Evolutionary conservation across 2,113 vertebrate genomes (phyloP), one percentile per base, ranked within the genome.

Genomic region (Monarcha castaneiventris): DNA sequence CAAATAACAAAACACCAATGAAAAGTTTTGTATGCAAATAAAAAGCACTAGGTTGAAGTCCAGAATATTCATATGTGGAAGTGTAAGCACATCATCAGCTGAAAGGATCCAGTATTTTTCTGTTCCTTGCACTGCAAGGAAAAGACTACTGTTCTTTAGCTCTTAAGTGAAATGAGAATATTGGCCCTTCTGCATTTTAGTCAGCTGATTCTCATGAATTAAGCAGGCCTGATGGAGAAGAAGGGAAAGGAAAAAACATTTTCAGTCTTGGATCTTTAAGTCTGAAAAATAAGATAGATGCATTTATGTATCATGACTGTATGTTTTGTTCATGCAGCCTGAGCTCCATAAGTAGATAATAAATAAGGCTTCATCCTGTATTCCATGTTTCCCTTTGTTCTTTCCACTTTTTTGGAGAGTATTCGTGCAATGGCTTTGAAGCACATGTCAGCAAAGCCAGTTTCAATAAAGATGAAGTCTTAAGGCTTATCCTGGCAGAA

Each of bases 341-440:
- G 81, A 92, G 82, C 54, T 87, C 61, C 4, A 0, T 68, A 71
- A 84, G 37, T 67, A 51, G 58, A 43, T 79, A n/a, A 52, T 82
- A 91, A 87, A 73, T 80, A 51, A 48, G 20, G 35, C 77, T 88
- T 83, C 49, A 56, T 91, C 84, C 82, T 66, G 86, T 94, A 44
- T 91, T 95, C 56, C 49, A 10, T 87, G 80, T 89, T 96, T 83
- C 29, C 63, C 76, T 94, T 95, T 96, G 88, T 95, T 95, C 90
- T 94, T 91, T 84, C 90, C 58, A 89, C 49, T 89, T 89, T 89
- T 96, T 91, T 82, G 41, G 51, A 94, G 79, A 73, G 19, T 86
- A 33, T 69, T 64, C 4, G 5, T 37, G 43, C 69, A 73, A 51
- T 52, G 49, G 59, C 76, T 82, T 96, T 96, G 80, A 93, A 74